Conservation (phyloP, 2,113 vertebrate species). For the Equus przewalskii region DNA sequence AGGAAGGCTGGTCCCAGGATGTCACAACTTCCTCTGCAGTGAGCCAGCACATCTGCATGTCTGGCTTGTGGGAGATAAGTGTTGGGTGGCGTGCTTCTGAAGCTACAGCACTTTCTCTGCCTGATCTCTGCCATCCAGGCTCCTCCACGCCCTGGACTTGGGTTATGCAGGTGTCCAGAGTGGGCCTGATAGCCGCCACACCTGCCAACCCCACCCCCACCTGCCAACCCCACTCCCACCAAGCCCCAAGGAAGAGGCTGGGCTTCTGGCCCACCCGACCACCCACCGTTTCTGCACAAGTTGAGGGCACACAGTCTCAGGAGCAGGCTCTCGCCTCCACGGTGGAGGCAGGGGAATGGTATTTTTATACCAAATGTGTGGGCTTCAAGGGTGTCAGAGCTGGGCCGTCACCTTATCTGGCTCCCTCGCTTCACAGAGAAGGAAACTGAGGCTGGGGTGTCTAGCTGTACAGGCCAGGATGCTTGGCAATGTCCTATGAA, state of each 20-base stretch:
- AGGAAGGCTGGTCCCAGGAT: conserved; percentile 74
- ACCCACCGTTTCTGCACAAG: neutral
- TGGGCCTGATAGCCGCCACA: neutral
- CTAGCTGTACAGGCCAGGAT: no score
- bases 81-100: neutral
- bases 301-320: neutral
- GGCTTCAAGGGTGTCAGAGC: neutral
- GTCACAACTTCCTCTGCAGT: conserved; percentile 76
- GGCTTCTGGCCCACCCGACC: neutral
- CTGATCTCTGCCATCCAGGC: neutral
- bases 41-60: conserved; percentile 63
- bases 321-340: neutral
- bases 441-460: neutral
- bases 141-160: neutral
- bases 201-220: neutral
- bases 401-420: neutral
- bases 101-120: neutral
- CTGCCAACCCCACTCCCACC: neutral
- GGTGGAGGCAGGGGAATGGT: neutral
- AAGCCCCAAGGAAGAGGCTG: neutral
- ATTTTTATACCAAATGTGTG: neutral
- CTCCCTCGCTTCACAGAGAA: neutral
- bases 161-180: neutral
- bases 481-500: accelerated
- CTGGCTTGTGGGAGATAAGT: conserved; percentile 15